Conservation (phyloP, 1,140 invertebrate genomes). For the Amyelois transitella region DNA sequence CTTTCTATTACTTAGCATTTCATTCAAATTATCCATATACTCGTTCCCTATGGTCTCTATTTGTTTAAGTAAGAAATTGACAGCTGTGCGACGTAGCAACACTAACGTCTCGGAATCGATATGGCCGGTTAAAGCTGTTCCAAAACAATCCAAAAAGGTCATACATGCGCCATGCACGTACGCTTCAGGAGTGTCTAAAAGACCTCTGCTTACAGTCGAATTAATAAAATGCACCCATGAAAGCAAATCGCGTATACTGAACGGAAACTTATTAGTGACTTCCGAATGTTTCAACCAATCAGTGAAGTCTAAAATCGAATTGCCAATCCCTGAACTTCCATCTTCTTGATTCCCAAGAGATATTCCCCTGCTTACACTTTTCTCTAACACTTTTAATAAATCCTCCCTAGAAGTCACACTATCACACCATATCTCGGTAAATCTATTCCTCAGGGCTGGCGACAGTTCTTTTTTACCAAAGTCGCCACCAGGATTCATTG, state of each 20-base stretch:
- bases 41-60: slow-evolving; percentile 51
- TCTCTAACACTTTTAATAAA: slow-evolving; percentile 85
- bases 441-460: slow-evolving; percentile 96
- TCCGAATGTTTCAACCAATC: slow-evolving; percentile 85
- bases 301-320: slow-evolving; percentile 85
- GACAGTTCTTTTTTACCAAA: slow-evolving; percentile 99
- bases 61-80: slow-evolving; percentile 73
- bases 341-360: slow-evolving; percentile 75
- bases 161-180: slow-evolving; percentile 93
- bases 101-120: slow-evolving; percentile 76
- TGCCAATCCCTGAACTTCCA: slow-evolving; percentile 77
- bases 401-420: slow-evolving; percentile 80
- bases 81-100: slow-evolving; percentile 68
- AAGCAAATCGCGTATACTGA: slow-evolving; percentile 94
- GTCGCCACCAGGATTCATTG: slow-evolving; percentile 99
- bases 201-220: slow-evolving; percentile 66
- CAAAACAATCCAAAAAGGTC: slow-evolving; percentile 93
- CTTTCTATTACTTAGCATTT: slow-evolving; percentile 45
- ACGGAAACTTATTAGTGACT: slow-evolving; percentile 84
- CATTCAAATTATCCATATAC: slow-evolving; percentile 36
- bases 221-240: slow-evolving; percentile 96
- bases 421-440: slow-evolving; percentile 99
- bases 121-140: slow-evolving; percentile 79
- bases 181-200: slow-evolving; percentile 76
- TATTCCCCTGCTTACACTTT: slow-evolving; percentile 79